These are phyloP conservation scores for Lacanobia wlatinum DNA, from an alignment of 2,888 invertebrate species.

Conservation along the genomic window DNA sequence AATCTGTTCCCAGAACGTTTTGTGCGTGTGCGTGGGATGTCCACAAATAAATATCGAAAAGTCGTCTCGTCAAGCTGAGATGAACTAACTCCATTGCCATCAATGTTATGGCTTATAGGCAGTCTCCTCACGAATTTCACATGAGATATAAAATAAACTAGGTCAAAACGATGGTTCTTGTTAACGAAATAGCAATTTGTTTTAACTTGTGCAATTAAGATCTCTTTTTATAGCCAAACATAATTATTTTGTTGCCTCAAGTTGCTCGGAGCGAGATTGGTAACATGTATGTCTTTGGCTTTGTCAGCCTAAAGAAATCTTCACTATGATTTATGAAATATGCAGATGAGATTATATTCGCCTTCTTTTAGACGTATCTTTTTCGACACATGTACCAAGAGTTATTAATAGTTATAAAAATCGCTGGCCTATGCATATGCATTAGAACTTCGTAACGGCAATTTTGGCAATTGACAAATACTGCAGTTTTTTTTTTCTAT, in stretches of 20 bases:
- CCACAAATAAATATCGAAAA: neutral
- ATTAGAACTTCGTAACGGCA: neutral
- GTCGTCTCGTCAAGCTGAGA: neutral
- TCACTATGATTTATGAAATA: no score
- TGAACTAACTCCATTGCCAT: neutral
- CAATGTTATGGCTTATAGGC: neutral
- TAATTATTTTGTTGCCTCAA: constrained; percentile 34
- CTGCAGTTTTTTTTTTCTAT: no score
- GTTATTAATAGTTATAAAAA: neutral
- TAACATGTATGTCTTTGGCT: neutral
- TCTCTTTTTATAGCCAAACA: constrained; percentile 24
- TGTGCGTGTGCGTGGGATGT: no score
- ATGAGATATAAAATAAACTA: constrained; percentile 18
- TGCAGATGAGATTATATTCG: constrained; percentile 5
- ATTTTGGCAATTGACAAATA: neutral
- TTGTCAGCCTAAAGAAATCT: constrained; percentile 9
- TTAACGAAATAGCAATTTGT: constrained; percentile 38
- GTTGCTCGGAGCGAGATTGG: constrained; percentile 12
- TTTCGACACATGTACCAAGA: constrained; percentile 4
- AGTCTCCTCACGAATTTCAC: constrained; percentile 4
- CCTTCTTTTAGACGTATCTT: neutral
- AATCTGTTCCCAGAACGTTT: no score
- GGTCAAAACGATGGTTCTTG: constrained; percentile 26
- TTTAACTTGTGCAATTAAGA: constrained; percentile 34
- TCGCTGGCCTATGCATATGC: neutral